Evolutionary conservation across 2,113 vertebrate species (phyloP).

Genomic region (Amphiprion percula): DNA sequence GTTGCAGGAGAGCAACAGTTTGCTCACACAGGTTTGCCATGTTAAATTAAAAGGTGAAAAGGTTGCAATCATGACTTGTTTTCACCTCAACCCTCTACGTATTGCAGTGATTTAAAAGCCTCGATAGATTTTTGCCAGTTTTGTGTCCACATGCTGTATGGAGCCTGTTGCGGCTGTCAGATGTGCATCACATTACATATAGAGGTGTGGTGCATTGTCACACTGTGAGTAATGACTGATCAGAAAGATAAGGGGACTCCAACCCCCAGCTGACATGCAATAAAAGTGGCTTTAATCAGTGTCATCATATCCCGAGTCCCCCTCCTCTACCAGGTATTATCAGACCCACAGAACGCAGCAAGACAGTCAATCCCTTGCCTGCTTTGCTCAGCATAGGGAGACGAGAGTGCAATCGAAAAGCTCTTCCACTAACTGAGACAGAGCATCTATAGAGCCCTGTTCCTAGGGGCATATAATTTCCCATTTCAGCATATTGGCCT

Average conservation of each 20-base stretch:
- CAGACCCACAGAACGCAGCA: conserved; percentile 11
- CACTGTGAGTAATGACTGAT: conserved; percentile 12
- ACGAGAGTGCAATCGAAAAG: conserved; percentile 68
- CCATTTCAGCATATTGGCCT: conserved; percentile 70
- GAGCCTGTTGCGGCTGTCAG: not conserved
- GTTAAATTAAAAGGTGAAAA: too few species aligned
- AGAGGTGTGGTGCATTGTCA: not conserved
- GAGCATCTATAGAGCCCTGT: conserved; percentile 53
- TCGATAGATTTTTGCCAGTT: too few species aligned
- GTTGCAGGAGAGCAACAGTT: too few species aligned
- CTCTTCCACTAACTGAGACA: conserved; percentile 70
- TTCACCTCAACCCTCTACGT: too few species aligned
- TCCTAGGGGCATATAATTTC: conserved; percentile 71
- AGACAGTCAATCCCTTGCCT: conserved; percentile 47
- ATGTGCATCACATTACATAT: conserved; percentile 2
- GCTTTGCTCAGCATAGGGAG: conserved; percentile 70
- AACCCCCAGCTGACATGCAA: conserved; percentile 27
- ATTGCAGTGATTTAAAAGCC: too few species aligned
- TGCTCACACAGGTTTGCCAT: too few species aligned
- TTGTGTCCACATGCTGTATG: not conserved
- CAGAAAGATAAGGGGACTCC: conserved; percentile 26
- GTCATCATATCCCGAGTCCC: conserved; percentile 45
- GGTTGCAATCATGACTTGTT: too few species aligned
- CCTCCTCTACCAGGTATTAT: conserved; percentile 33
- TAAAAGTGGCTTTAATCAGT: conserved; percentile 60